Evolutionary conservation across 64 coral and sea anemone genomes (phyloP).

Genomic region (Hydrozoanthus tunicans): DNA sequence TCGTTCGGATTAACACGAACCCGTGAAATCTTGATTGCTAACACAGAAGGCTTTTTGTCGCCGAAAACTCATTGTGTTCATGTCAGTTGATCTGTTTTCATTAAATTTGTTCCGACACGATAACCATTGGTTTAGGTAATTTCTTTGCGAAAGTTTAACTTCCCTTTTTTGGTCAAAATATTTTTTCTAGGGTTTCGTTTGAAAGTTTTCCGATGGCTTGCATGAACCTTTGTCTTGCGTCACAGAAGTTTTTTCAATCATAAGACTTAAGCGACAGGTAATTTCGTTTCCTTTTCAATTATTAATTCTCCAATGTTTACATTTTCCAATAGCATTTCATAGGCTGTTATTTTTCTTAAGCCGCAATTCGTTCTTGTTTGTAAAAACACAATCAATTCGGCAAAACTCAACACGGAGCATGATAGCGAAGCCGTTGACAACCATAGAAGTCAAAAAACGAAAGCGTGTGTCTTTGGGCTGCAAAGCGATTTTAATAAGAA

Average conservation of each 20-base stretch:
- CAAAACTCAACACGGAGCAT: background rate
- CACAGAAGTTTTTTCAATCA: background rate
- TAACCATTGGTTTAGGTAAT: background rate
- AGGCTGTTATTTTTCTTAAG: conserved; percentile 47
- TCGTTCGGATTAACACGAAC: conserved; percentile 9
- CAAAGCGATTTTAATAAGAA: background rate
- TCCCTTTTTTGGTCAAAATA: background rate
- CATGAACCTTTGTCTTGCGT: background rate
- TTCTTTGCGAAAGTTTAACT: background rate
- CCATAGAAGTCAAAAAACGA: background rate
- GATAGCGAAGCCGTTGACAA: background rate
- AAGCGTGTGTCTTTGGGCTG: background rate
- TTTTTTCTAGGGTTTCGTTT: background rate
- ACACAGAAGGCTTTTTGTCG: background rate
- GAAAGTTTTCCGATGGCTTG: background rate
- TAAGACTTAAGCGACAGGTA: background rate
- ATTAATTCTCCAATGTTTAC: conserved; percentile 40
- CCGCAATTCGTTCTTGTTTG: conserved; percentile 13
- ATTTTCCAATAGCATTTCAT: conserved; percentile 14
- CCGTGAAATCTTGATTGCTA: background rate
- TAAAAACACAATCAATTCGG: conserved; percentile 14
- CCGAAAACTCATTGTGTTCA: conserved; percentile 3
- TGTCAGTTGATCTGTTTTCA: background rate
- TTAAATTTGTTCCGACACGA: background rate
- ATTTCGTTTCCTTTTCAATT: background rate